These are phyloP conservation scores for Tiliqua scincoides DNA, from an alignment of 2,113 vertebrate species.

Conservation along the genomic window DNA sequence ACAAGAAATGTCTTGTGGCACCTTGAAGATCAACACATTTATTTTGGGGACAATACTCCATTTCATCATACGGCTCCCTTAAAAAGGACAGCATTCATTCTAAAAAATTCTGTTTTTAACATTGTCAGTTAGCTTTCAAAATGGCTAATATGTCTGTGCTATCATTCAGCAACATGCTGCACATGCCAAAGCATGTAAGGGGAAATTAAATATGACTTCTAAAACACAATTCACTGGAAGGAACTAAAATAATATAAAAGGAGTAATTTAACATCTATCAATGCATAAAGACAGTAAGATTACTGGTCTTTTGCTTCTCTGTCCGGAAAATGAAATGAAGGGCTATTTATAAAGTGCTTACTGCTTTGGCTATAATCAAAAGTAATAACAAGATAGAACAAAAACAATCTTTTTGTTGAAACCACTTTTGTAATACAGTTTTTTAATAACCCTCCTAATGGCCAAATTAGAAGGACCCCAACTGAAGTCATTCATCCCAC, in stretches of 20 bases:
- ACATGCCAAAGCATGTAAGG: conserved; percentile 35
- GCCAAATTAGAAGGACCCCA: conserved; percentile 87
- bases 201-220: conserved; percentile 52
- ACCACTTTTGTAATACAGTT: conserved; percentile 77
- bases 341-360: conserved; percentile 70
- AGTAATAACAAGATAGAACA: conserved; percentile 75
- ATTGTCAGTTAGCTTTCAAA: conserved; percentile 4
- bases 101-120: not conserved
- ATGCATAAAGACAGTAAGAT: conserved; percentile 49
- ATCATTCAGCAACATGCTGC: conserved; percentile 27
- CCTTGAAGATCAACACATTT: not conserved
- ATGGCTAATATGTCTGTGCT: conserved; percentile 15
- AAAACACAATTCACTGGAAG: conserved; percentile 58
- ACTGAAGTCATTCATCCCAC: conserved; percentile 85
- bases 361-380: conserved; percentile 74
- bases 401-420: conserved; percentile 76
- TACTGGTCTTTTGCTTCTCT: conserved; percentile 50
- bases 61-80: not conserved
- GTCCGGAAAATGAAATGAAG: conserved; percentile 62
- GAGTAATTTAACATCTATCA: conserved; percentile 54
- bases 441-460: conserved; percentile 88
- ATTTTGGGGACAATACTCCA: too few relatives aligned
- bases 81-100: not conserved
- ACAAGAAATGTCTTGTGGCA: not conserved
- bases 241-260: conserved; percentile 56